phyloP scores from a whole-genome alignment of 2,113 vertebrate genomes.

The Leucopsar rothschildi region DNA sequence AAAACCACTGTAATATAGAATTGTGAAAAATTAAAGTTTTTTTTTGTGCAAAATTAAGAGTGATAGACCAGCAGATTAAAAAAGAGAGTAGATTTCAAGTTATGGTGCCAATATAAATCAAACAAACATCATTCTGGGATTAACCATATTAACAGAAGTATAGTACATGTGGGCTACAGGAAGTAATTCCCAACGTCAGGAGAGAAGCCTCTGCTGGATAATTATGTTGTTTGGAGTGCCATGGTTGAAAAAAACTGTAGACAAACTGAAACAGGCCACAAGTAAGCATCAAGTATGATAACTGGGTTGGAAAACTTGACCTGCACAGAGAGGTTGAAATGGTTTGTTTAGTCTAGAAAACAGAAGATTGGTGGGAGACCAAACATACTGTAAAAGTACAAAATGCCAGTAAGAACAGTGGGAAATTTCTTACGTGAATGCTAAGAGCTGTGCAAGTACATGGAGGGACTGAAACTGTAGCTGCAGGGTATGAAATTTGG shows the following conservation, averaged over 20 bases:
- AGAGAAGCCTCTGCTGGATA: not conserved
- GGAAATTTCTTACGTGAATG: not conserved
- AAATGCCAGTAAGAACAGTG: not conserved
- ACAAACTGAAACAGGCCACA: not conserved
- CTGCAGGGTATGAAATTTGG: not conserved
- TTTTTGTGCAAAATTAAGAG: not conserved
- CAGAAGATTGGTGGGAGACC: not conserved
- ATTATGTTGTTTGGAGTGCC: not conserved
- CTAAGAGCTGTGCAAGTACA: not conserved
- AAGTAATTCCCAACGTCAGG: not conserved
- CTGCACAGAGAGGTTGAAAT: not conserved
- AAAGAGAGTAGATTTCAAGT: not conserved
- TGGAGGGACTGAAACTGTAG: not conserved
- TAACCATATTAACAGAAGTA: not conserved
- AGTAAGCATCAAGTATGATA: not conserved
- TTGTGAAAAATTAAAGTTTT: not conserved
- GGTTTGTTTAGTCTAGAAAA: conserved; percentile 45
- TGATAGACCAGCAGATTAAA: not conserved
- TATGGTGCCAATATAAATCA: not conserved
- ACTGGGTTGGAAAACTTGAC: not conserved
- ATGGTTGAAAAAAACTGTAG: not conserved
- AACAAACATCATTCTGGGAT: not conserved
- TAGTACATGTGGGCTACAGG: not conserved
- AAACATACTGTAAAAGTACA: not conserved
- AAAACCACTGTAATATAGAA: not conserved